Conservation (phyloP, 2,888 invertebrate genomes). For the Linnaemya tessellans region DNA sequence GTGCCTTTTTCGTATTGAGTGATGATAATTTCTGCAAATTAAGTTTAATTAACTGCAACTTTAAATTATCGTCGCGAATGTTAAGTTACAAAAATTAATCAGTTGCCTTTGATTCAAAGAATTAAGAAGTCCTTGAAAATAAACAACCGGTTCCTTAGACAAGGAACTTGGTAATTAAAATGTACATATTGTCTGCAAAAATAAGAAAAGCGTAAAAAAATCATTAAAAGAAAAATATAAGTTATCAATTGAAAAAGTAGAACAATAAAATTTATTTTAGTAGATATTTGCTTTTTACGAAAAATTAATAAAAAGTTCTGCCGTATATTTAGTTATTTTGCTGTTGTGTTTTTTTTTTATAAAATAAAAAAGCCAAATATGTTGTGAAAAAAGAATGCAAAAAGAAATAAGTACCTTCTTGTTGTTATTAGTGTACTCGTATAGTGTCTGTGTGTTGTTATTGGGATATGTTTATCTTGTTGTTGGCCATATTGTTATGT, state of each 20-base stretch:
- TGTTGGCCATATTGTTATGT: constrained; percentile 15
- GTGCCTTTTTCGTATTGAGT: constrained; percentile 13
- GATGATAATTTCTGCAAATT: constrained; percentile 54
- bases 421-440: constrained; percentile 19
- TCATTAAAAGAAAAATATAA: constrained; percentile 21
- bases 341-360: constrained; percentile 31
- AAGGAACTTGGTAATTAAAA: constrained; percentile 37
- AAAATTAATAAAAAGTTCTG: constrained; percentile 39
- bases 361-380: constrained; percentile 42
- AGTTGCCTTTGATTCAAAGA: constrained; percentile 11
- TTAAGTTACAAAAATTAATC: constrained; percentile 1
- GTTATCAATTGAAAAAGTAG: constrained; percentile 62
- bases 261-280: constrained; percentile 39
- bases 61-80: constrained; percentile 1
- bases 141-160: constrained; percentile 67
- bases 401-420: constrained; percentile 1
- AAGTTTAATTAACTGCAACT: constrained; percentile 62
- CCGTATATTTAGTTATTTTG: constrained; percentile 34
- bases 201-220: constrained; percentile 4
- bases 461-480: not conserved
- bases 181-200: constrained; percentile 16
- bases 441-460: constrained; percentile 19
- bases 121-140: constrained; percentile 57
- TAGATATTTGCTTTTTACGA: not conserved
- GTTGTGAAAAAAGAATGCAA: constrained; percentile 48